These are phyloP conservation scores for Philereme transversata DNA, from an alignment of 2,888 invertebrate genomes.

Conservation along the genomic window DNA sequence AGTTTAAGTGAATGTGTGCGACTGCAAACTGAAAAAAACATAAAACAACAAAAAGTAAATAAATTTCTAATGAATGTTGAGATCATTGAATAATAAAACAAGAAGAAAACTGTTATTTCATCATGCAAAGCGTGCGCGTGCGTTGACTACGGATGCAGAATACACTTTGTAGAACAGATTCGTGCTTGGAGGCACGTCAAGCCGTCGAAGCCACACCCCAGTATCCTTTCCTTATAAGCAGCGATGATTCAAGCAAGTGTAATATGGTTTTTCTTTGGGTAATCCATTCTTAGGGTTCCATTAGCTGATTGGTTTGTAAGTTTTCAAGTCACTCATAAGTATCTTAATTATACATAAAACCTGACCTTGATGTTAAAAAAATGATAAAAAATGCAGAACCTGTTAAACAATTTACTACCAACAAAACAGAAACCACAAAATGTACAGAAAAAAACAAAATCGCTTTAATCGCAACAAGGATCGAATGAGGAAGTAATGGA, in stretches of 20 bases:
- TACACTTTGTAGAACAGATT: conserved; percentile 1
- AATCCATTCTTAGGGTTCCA: background rate
- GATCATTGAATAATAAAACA: conserved; percentile 5
- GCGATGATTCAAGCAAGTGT: conserved; percentile 4
- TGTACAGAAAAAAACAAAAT: background rate
- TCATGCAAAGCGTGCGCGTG: conserved; percentile 38
- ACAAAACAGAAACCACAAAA: background rate
- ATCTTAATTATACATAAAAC: background rate
- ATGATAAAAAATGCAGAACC: conserved; percentile 6
- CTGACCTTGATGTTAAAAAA: background rate
- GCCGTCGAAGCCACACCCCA: conserved; percentile 45
- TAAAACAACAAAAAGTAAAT: too few relatives aligned
- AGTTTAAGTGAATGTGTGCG: too few relatives aligned
- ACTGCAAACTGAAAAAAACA: too few relatives aligned
- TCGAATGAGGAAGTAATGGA: too few relatives aligned
- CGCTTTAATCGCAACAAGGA: background rate
- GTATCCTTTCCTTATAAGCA: conserved; percentile 6
- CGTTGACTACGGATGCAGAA: conserved; percentile 37
- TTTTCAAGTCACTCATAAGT: too few relatives aligned
- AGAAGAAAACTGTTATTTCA: conserved; percentile 17
- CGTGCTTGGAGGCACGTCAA: conserved; percentile 54
- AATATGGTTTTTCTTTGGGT: background rate
- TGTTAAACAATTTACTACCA: background rate
- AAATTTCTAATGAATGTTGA: conserved; percentile 6
- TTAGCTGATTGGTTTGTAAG: too few relatives aligned